phyloP scores from a whole-genome alignment of 2,888 invertebrate genomes.

The Polietes domitor region DNA sequence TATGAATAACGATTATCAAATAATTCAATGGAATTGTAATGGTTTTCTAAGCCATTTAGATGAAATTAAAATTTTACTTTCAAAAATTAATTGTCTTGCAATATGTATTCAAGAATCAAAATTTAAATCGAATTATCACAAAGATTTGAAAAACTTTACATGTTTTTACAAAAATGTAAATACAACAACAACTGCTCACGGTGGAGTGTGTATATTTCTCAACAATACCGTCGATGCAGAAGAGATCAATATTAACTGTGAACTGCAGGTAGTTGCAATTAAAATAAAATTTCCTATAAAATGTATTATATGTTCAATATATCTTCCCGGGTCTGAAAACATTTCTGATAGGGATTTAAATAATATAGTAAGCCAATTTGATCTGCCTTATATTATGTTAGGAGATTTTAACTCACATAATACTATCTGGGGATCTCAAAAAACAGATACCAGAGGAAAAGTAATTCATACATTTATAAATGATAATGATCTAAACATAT shows the following conservation, averaged over 20 bases:
- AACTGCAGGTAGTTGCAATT: slow-evolving; percentile 17
- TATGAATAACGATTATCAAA: slow-evolving; percentile 1
- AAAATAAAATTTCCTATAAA: slow-evolving; percentile 29
- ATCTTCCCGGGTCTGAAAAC: slow-evolving; percentile 11
- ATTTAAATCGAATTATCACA: slow-evolving; percentile 16
- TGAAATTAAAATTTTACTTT: background rate
- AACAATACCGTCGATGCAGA: slow-evolving; percentile 14
- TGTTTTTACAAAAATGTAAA: slow-evolving; percentile 21
- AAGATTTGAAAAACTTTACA: slow-evolving; percentile 11
- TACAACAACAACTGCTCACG: slow-evolving; percentile 13
- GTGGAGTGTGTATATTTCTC: slow-evolving; percentile 31
- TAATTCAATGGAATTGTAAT: slow-evolving; percentile 19
- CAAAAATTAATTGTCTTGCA: background rate
- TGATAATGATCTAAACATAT: background rate
- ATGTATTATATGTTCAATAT: slow-evolving; percentile 42
- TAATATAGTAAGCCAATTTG: background rate
- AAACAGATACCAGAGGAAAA: background rate
- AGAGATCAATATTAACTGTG: slow-evolving; percentile 9
- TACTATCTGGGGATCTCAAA: background rate
- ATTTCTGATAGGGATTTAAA: background rate
- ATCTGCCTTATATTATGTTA: background rate
- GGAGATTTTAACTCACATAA: slow-evolving; percentile 1
- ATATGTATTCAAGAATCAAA: background rate
- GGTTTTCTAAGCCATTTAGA: background rate
- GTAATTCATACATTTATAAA: background rate